Evolutionary conservation across 2,113 vertebrate species (phyloP), one percentile per base, ranked within the genome.

Genomic region (Smithornis capensis): DNA sequence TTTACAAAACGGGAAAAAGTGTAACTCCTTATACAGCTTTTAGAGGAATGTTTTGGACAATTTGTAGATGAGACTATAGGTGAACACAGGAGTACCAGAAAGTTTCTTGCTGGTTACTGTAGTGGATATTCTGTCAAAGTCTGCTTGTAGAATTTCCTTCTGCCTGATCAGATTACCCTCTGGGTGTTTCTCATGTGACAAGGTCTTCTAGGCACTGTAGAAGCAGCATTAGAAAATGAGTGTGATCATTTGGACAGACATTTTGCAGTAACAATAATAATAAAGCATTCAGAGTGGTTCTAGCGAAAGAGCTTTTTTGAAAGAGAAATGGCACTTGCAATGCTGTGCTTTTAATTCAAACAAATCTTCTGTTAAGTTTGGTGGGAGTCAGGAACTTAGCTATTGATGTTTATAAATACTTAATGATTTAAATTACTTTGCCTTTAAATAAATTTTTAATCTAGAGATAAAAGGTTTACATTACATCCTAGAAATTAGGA

Each of bases 391-490:
- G 79, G 87, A 88, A 88, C 56, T 90, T 80, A 55, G 85, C 40
- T 86, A 29, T 75, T 57, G 86, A 84, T 1, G 5, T 50, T 84
- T 87, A 64, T 94, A 80, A 95, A 97, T 97, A 91, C 67, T 95
- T 94, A 92, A 91, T 93, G 38, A 64, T 87, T 90, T 73, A 84
- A 82, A 83, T 92, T 83, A 86, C 89, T 77, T 80, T 76, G 42
- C 55, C 83, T 92, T 89, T 65, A 80, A 62, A 96, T 87, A 80
- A 95, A 95, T 94, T 83, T 90, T 95, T 96, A 67, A 96, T 94
- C 38, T 78, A 3, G 18, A 91, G 81, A 70, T 81, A 65, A 87
- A 68, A 50, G 63, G 35, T 83, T 92, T 85, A 49, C 37, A 25
- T 88, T 81, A 56, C 60, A 3, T 83, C 49, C 76, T 78, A 86